Percentiles rank a stretch among this genome's conserved stretches.
phyloP scores from a whole-genome alignment of 2,888 invertebrate species.

The Artemia sinica region DNA sequence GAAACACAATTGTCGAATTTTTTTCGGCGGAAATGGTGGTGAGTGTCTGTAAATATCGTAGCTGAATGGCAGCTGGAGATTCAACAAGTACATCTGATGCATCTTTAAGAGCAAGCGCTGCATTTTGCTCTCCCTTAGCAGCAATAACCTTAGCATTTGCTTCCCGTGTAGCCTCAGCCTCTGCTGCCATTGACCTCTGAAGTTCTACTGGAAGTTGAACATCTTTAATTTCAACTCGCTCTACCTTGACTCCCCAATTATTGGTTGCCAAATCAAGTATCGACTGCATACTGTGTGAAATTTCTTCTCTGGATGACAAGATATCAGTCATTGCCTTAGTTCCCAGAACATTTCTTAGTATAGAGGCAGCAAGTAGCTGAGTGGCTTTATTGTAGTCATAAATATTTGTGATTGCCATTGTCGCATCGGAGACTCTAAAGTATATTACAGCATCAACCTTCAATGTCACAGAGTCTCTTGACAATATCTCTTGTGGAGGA shows the following conservation, averaged over 20 bases:
- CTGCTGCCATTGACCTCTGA: constrained; percentile 1
- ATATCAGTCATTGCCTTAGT: no score
- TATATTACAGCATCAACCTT: no score
- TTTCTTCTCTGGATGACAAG: no score
- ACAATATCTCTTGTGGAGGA: constrained; percentile 37
- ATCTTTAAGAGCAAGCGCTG: background rate
- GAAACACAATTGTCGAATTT: no score
- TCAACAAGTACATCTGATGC: background rate
- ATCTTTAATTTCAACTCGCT: background rate
- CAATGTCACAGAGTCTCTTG: no score
- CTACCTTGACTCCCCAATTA: no score
- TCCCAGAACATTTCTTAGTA: no score
- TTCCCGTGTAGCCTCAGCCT: background rate
- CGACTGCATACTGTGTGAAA: no score
- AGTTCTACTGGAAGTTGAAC: background rate
- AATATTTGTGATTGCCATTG: constrained; percentile 33
- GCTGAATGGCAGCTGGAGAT: constrained; percentile 4
- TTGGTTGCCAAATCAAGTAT: no score
- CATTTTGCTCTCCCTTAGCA: background rate
- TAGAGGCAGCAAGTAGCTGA: no score
- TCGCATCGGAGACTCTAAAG: no score
- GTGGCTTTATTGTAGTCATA: constrained; percentile 30
- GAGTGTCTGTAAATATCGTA: background rate
- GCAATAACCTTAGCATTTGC: background rate
- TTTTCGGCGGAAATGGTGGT: no score